Evolutionary conservation across 2,888 invertebrate genomes (phyloP), one percentile per base, ranked within the genome.

Genomic region (Lottia gigantea): DNA sequence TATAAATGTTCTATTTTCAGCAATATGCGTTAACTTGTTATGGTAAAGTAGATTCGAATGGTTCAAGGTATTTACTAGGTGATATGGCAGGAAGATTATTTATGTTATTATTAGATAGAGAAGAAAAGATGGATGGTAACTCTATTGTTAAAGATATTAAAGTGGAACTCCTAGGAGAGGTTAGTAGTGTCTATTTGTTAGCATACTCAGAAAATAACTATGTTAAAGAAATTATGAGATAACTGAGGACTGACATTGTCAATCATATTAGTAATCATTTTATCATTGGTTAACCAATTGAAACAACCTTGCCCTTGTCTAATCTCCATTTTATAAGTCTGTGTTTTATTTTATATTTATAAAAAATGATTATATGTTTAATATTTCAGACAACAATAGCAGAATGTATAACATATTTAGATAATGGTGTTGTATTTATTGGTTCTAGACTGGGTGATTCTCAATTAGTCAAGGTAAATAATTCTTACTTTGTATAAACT

Each of bases 401-500:
- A 0, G 98, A 98, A 88, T 97, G 97, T 86, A 94, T 99, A 86
- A 97, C 97, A 0, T 99, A 99, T 89, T 90, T 99, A 75, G 99
- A 99, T 90, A 99, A 99, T 89, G 97, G 98, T 14, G 98, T 99
- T 12, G 93, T 99, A 40, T 99, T 89, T 79, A 86, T 99, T 80
- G 99, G 98, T 0, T 98, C 98, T 0, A 92, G 97, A 16, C 91
- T 98, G 67, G 99, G 99, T 0, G 99, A 99, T 89, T 98, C 97
- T 0, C 98, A 98, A 77, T 90, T 99, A 7, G 94, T 99, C 23
- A 88, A 89, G 79, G 88, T 90, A 40, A 40, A 11, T 11, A 40
- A 40, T 40, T 40, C 7, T 40, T 40, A 40, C 40, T 40, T 11
- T 40, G 40, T 8, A 40, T 8, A 6, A 8, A 40, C 8, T n/a